Base-by-base conservation (phyloP, 2,888 invertebrate species). In the Tetragonula carbonaria region DNA sequence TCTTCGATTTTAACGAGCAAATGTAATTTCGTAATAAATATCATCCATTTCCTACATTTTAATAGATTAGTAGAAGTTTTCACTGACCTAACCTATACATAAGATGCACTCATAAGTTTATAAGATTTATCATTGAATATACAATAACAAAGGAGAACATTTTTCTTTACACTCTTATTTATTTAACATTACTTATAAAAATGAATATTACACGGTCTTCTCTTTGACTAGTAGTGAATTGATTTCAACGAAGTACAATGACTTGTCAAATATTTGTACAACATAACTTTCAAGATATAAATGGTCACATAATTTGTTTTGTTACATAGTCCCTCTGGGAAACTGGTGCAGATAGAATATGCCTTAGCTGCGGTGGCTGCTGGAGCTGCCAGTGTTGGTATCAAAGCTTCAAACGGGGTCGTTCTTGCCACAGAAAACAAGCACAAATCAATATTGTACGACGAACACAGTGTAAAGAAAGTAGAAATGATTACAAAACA, bases 321-420 rank as follows among this genome's bases (percentile, higher is more conserved):
- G 18, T 78, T 84, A 59, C 8, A 4, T 95, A 99, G 99, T 94
- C 99, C 99, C 28, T 99, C 99, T 45, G 99, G 99, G 89, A 99
- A 99, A 95, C 96, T 99, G 92, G 99, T 99, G 78, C 99, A 99
- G 95, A 99, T 99, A 91, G 99, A 99, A 96, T 99, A 99, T 97
- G 99, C 99, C 5, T 96, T 99, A 95, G 99, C 99, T 78, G 99
- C 99, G 53, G 99, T 99, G 50, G 98, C 99, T 82, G 98, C 99
- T 86, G 99, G 99, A 84, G 99, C 99, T 5, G 99, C 99, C 4
- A 99, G 99, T 81, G 99, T 99, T 88, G 99, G 99, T 63, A 99
- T 99, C 81, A 99, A 99, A 97, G 99, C 99, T 14, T 97, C 97
- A 55, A 99, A 99, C 96, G 99, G 99, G 45, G 98, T 99, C 14